Evolutionary conservation across 2,888 invertebrate genomes (phyloP).

Genomic region (Spatulosminthurus flaviceps): DNA sequence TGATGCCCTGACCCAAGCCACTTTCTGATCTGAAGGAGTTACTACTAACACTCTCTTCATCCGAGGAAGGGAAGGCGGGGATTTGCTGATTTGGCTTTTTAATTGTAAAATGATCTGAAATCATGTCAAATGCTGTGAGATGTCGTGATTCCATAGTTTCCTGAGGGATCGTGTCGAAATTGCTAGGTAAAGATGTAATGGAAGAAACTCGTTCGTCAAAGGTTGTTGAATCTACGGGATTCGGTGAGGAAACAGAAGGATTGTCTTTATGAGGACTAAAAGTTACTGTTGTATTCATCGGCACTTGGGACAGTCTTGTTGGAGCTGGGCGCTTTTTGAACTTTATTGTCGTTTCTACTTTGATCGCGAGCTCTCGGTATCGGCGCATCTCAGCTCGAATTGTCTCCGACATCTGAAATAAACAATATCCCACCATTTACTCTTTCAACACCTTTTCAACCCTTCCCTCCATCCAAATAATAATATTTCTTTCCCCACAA

Average conservation of each 20-base stretch:
- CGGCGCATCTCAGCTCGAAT: conserved; percentile 74
- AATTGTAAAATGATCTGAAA: not conserved
- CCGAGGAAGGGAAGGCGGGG: not conserved
- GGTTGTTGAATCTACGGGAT: not conserved
- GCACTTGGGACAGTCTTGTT: not conserved
- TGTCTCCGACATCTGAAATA: conserved; percentile 73
- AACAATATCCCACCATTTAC: too few species aligned
- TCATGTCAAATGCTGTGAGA: not conserved
- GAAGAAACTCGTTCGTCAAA: not conserved
- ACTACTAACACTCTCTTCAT: not conserved
- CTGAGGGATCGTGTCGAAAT: too few species aligned
- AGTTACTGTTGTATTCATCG: conserved; percentile 23
- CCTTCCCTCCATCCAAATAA: too few species aligned
- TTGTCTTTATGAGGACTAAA: not conserved
- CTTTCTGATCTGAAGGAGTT: not conserved
- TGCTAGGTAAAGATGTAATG: too few species aligned
- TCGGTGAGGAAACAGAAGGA: too few species aligned
- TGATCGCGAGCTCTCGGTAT: conserved; percentile 75
- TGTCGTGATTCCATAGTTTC: too few species aligned
- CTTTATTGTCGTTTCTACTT: conserved; percentile 69
- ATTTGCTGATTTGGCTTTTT: not conserved
- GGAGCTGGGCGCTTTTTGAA: not conserved
- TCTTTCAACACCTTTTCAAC: too few species aligned
- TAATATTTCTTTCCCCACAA: too few species aligned
- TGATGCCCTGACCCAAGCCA: not conserved